Evolutionary conservation across 2,113 vertebrate species (phyloP).

Genomic region (Lepus americanus): DNA sequence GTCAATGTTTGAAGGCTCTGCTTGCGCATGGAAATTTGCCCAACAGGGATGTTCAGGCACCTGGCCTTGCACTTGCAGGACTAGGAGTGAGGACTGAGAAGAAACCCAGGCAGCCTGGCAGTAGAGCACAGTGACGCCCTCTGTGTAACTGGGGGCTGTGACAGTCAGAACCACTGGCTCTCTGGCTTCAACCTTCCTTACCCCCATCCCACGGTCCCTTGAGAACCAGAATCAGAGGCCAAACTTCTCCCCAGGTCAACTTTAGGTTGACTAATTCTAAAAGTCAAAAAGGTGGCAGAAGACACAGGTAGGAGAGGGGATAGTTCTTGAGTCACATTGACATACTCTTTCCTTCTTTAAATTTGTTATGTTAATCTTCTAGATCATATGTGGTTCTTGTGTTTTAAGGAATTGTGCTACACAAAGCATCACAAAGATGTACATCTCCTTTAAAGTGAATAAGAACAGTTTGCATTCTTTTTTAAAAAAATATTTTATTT

Average conservation of each 20-base stretch:
- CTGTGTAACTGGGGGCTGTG: no score
- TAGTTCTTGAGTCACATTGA: neutral
- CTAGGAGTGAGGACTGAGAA: neutral
- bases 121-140: neutral
- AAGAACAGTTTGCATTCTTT: neutral
- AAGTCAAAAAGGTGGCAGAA: neutral
- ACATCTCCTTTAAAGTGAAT: neutral
- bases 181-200: neutral
- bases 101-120: neutral
- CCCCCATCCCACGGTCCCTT: neutral
- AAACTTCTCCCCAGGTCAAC: neutral
- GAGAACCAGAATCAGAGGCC: neutral
- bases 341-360: neutral
- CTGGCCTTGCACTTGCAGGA: neutral
- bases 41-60: neutral
- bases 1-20: neutral
- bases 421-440: neutral
- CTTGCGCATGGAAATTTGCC: neutral
- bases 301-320: neutral
- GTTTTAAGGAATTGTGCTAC: neutral
- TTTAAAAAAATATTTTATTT: no score
- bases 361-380: neutral
- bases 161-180: neutral
- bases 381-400: neutral
- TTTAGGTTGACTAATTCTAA: neutral